Evolutionary conservation across 2,113 vertebrate genomes (phyloP).

Genomic region (Scophthalmus maximus): DNA sequence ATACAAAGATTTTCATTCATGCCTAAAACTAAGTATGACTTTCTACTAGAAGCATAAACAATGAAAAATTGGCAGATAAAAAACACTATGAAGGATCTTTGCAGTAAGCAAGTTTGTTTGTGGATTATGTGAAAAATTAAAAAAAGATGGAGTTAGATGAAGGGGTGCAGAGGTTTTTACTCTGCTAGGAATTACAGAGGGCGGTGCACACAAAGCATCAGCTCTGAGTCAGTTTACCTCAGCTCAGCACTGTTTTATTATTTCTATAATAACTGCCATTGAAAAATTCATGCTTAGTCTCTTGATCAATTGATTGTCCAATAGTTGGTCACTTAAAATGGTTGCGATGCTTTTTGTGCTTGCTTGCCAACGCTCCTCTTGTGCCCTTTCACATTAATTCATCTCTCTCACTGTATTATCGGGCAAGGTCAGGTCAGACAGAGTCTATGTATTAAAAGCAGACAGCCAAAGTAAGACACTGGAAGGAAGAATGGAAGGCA

Average conservation of each 20-base stretch:
- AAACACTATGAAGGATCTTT: too few relatives aligned
- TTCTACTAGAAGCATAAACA: too few relatives aligned
- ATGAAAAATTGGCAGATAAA: too few relatives aligned
- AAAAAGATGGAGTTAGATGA: too few relatives aligned
- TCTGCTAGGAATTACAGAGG: background rate
- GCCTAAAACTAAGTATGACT: background rate
- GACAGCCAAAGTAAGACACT: constrained; percentile 15
- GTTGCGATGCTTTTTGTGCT: constrained; percentile 21
- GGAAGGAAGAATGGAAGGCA: constrained; percentile 18
- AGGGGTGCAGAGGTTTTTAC: background rate
- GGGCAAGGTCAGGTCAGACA: constrained; percentile 26
- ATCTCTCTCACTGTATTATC: background rate
- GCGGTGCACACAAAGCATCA: background rate
- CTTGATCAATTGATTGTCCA: too few relatives aligned
- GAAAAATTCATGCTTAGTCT: too few relatives aligned
- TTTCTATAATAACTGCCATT: background rate
- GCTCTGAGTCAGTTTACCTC: background rate
- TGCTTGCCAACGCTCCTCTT: constrained; percentile 59
- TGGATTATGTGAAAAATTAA: too few relatives aligned
- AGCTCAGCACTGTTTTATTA: background rate
- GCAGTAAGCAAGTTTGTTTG: too few relatives aligned
- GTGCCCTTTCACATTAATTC: constrained; percentile 21
- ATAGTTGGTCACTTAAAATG: too few relatives aligned
- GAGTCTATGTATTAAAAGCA: background rate
- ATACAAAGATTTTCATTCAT: background rate